Evolutionary conservation across 2,113 vertebrate species (phyloP).

Genomic region (Corydoras maculifer): DNA sequence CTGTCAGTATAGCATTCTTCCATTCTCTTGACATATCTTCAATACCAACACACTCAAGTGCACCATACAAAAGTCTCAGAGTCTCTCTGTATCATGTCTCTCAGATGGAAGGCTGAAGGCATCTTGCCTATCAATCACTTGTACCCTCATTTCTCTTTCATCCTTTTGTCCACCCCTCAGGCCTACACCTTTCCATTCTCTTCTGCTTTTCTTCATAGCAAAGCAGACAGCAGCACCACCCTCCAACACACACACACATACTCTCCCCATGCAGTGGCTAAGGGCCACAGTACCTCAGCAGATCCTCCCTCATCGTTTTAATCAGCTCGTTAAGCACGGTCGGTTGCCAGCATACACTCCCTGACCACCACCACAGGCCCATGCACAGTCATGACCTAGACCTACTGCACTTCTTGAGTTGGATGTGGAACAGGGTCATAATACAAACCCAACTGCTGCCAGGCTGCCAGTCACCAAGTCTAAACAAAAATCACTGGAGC

Average conservation of each 20-base stretch:
- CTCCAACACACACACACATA: conserved; percentile 28
- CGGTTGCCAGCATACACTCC: conserved; percentile 53
- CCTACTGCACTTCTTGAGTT: no score
- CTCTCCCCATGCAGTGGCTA: conserved; percentile 52
- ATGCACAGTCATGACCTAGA: no score
- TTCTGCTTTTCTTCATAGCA: background rate
- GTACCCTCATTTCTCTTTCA: conserved; percentile 11
- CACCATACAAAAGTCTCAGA: conserved; percentile 45
- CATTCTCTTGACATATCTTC: conserved; percentile 64
- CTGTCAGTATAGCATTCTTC: conserved; percentile 64
- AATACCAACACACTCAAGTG: conserved; percentile 39
- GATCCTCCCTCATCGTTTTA: conserved; percentile 67
- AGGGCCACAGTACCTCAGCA: conserved; percentile 63
- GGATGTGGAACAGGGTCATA: no score
- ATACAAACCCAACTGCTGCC: no score
- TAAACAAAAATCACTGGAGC: no score
- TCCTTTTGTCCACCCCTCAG: conserved; percentile 8
- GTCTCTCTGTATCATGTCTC: conserved; percentile 55
- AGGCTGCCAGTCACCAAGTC: no score
- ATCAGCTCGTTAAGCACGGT: conserved; percentile 70
- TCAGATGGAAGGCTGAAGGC: conserved; percentile 28
- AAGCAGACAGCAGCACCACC: conserved; percentile 10
- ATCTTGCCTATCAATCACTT: conserved; percentile 31
- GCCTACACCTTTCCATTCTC: conserved; percentile 19
- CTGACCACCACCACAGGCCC: conserved; percentile 48